Percentiles rank a stretch among this genome's conserved stretches.
phyloP scores from a whole-genome alignment of 1,140 invertebrate species.

The Eumeta japonica region DNA sequence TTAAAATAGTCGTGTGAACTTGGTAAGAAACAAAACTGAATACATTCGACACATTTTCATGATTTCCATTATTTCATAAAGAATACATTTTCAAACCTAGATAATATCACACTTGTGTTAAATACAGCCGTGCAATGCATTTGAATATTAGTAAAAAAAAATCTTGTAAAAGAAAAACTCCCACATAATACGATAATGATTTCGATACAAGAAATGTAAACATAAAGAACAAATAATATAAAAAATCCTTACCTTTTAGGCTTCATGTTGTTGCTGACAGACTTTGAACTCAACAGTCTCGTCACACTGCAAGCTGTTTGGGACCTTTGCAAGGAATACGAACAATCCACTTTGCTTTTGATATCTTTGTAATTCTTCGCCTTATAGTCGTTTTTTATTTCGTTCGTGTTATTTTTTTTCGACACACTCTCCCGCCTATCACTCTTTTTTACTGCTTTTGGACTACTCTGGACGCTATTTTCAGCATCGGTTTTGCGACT shows the following conservation, averaged over 20 bases:
- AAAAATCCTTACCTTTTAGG: slow-evolving; percentile 42
- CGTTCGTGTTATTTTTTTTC: slow-evolving; percentile 62
- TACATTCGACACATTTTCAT: too few species aligned
- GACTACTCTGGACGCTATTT: slow-evolving; percentile 44
- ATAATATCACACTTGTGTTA: too few species aligned
- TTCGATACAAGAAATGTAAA: not conserved
- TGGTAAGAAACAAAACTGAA: too few species aligned
- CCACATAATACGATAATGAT: not conserved
- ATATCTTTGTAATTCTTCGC: slow-evolving; percentile 75
- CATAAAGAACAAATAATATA: slow-evolving; percentile 3
- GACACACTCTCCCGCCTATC: slow-evolving; percentile 78
- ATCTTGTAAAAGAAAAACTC: not conserved
- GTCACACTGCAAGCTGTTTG: slow-evolving; percentile 50
- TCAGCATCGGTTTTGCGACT: slow-evolving; percentile 51
- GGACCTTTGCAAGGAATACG: slow-evolving; percentile 47
- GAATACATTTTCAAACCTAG: too few species aligned
- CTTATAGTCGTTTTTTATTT: slow-evolving; percentile 68
- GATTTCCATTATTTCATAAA: too few species aligned
- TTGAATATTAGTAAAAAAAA: not conserved
- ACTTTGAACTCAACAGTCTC: slow-evolving; percentile 48
- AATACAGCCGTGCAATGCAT: not conserved
- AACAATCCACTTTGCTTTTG: slow-evolving; percentile 71
- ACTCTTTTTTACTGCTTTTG: slow-evolving; percentile 42
- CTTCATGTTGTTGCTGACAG: slow-evolving; percentile 40
- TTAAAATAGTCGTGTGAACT: too few species aligned